Conservation (phyloP, 2,797 vertebrate species). For the Rachycentron canadum region DNA sequence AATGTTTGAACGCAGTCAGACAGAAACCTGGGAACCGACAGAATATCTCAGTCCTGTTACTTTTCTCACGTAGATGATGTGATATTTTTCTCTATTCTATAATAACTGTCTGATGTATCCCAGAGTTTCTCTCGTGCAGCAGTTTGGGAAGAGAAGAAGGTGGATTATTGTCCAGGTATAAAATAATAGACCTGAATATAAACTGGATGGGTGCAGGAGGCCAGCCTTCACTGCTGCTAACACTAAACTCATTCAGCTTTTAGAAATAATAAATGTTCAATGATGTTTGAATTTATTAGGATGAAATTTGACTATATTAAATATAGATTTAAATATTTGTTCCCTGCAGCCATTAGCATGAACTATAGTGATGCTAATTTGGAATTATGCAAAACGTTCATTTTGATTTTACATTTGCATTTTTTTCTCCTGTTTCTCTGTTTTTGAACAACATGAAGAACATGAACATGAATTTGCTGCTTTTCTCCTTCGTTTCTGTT, state of each 20-base stretch:
- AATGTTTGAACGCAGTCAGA: not conserved
- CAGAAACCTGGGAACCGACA: not conserved
- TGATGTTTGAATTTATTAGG: not conserved
- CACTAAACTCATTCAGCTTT: not conserved
- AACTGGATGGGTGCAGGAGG: not conserved
- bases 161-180: not conserved
- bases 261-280: not conserved
- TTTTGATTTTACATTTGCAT: too few species aligned
- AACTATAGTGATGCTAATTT: too few species aligned
- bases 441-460: too few species aligned
- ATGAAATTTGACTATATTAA: not conserved
- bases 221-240: not conserved
- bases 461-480: too few species aligned
- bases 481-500: too few species aligned
- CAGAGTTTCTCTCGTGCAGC: not conserved
- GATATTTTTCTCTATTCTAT: not conserved
- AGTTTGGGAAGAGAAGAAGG: too few species aligned
- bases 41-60: not conserved
- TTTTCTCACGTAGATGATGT: not conserved
- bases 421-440: too few species aligned
- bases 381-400: too few species aligned
- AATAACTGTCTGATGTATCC: not conserved
- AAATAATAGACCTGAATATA: not conserved
- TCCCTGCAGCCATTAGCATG: too few species aligned
- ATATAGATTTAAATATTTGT: too few species aligned